Evolutionary conservation across 2,113 vertebrate species (phyloP).

Genomic region (Nerophis lumbriciformis): DNA sequence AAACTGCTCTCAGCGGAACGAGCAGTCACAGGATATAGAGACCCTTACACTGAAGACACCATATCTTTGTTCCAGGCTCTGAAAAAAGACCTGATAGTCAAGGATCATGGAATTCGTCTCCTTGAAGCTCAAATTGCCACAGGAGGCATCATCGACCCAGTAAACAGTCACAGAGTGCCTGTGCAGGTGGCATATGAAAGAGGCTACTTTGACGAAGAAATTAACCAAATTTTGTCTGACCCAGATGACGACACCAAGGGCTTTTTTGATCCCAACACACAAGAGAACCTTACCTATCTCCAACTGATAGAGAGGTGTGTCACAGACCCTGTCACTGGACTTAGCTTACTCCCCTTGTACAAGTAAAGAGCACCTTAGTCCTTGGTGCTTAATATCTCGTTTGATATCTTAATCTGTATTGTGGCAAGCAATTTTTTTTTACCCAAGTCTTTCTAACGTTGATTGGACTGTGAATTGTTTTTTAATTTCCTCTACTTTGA

Average conservation of each 20-base stretch:
- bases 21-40: slow-evolving; percentile 47
- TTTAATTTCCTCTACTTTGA: no score
- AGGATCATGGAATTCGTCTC: slow-evolving; percentile 55
- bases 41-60: slow-evolving; percentile 42
- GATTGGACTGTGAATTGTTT: no score
- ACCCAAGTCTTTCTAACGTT: neutral
- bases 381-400: neutral
- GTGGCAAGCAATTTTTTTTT: neutral
- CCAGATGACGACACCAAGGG: slow-evolving; percentile 66
- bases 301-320: slow-evolving; percentile 68
- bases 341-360: slow-evolving; percentile 40
- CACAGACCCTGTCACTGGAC: slow-evolving; percentile 50
- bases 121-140: slow-evolving; percentile 74
- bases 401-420: neutral
- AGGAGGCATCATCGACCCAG: slow-evolving; percentile 73
- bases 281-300: slow-evolving; percentile 77
- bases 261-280: slow-evolving; percentile 68
- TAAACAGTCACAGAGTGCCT: slow-evolving; percentile 73
- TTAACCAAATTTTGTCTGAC: slow-evolving; percentile 73
- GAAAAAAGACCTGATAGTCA: slow-evolving; percentile 57
- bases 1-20: slow-evolving; percentile 51
- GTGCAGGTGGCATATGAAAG: slow-evolving; percentile 77
- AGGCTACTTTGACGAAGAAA: slow-evolving; percentile 76
- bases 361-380: slow-evolving; percentile 2
- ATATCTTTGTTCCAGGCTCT: slow-evolving; percentile 62